Evolutionary conservation across 2,113 vertebrate species (phyloP).

Genomic region (Nothoprocta perdicaria): DNA sequence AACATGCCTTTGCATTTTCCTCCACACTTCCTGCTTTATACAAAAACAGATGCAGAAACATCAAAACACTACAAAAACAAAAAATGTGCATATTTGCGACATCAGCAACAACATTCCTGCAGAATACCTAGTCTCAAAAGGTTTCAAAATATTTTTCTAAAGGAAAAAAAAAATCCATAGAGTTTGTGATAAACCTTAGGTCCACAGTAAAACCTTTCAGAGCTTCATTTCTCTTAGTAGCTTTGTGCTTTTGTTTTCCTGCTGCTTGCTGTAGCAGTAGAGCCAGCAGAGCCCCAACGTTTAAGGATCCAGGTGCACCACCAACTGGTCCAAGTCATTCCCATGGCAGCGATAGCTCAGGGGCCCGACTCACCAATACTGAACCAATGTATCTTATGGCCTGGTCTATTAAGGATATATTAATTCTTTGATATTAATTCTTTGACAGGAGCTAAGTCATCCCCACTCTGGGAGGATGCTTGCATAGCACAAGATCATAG

Average conservation of each 20-base stretch:
- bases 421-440: not conserved
- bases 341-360: fast-evolving
- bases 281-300: not conserved
- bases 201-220: not conserved
- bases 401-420: not conserved
- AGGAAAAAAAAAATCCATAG: not conserved
- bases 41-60: not conserved
- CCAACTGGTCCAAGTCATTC: not conserved
- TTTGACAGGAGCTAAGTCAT: not conserved
- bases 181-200: not conserved
- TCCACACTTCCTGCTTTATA: not conserved
- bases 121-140: not conserved
- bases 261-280: not conserved
- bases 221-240: not conserved
- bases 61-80: not conserved
- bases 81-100: not conserved
- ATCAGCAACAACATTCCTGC: not conserved
- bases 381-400: not conserved
- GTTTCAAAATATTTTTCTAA: not conserved
- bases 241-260: not conserved
- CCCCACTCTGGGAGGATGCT: not conserved
- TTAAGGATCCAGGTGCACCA: not conserved
- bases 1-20: not conserved
- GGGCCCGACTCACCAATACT: not conserved
- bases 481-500: not conserved